Conservation (phyloP, 2,888 invertebrate genomes). For the Rhogogaster chlorosoma region DNA sequence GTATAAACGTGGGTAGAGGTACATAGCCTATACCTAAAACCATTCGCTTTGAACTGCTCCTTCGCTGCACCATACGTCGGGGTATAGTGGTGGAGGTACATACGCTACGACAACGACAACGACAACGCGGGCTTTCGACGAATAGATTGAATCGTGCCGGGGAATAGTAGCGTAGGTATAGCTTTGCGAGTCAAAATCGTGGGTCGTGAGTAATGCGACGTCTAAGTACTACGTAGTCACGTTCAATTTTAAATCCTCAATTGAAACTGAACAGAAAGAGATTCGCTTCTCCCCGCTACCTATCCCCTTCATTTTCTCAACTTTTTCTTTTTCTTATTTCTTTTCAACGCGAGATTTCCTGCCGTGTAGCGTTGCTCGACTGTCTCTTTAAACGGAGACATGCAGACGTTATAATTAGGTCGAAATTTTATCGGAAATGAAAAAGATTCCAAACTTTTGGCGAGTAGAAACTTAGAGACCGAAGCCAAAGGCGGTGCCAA, state of each 20-base stretch:
- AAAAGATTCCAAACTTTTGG: not conserved
- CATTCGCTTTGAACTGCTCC: constrained; percentile 32
- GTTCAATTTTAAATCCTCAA: constrained; percentile 33
- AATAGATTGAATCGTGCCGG: constrained; percentile 24
- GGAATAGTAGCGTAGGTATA: constrained; percentile 4
- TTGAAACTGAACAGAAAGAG: constrained; percentile 38
- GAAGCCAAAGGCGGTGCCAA: not conserved
- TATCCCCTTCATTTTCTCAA: not conserved
- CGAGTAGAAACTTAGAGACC: not conserved
- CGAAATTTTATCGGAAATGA: not conserved
- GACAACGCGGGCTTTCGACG: constrained; percentile 20
- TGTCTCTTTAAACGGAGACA: too few relatives aligned
- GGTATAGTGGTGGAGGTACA: not conserved
- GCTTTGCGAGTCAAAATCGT: constrained; percentile 35
- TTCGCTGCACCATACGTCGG: not conserved
- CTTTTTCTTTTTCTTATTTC: too few relatives aligned
- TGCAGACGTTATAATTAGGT: too few relatives aligned
- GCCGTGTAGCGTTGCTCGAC: not conserved
- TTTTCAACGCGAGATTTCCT: not conserved
- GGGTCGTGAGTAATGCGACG: constrained; percentile 36
- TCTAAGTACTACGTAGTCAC: constrained; percentile 38
- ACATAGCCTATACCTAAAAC: not conserved
- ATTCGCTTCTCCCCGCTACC: not conserved
- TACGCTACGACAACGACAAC: not conserved
- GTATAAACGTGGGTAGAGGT: not conserved